Evolutionary conservation across 2,888 invertebrate species (phyloP).

Genomic region (Pheosia gnoma): DNA sequence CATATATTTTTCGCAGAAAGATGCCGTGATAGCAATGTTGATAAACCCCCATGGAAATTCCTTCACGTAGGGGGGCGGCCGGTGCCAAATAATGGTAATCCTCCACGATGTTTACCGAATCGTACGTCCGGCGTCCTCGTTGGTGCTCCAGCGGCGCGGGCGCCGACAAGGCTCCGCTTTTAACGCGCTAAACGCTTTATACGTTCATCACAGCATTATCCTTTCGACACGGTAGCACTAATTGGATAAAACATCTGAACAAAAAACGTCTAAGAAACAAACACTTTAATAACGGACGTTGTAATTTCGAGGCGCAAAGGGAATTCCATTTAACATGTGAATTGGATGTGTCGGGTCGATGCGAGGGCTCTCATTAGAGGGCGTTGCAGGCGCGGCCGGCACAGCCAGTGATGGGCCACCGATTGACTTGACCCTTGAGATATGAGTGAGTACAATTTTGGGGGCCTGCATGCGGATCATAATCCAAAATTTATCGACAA

Average conservation of each 20-base stretch:
- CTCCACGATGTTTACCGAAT: slow-evolving; percentile 3
- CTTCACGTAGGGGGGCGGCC: too few species aligned
- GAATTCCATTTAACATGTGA: slow-evolving; percentile 83
- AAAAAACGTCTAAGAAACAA: slow-evolving; percentile 80
- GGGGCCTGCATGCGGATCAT: neutral
- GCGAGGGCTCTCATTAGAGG: slow-evolving; percentile 70
- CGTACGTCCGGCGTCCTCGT: slow-evolving; percentile 28
- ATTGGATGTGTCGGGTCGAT: slow-evolving; percentile 77
- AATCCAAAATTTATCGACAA: neutral
- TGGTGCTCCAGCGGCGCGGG: slow-evolving; percentile 43
- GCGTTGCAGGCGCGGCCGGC: slow-evolving; percentile 42
- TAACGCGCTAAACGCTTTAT: slow-evolving; percentile 76
- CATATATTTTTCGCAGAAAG: neutral
- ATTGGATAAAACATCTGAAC: slow-evolving; percentile 79
- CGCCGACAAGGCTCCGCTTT: slow-evolving; percentile 72
- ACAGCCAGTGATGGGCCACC: slow-evolving; percentile 10
- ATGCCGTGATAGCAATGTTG: too few species aligned
- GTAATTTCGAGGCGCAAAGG: slow-evolving; percentile 78
- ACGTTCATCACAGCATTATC: slow-evolving; percentile 79
- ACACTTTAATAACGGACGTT: slow-evolving; percentile 78
- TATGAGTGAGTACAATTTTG: too few species aligned
- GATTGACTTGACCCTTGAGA: neutral
- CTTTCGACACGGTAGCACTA: slow-evolving; percentile 85
- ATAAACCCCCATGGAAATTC: too few species aligned
- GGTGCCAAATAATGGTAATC: neutral